Evolutionary conservation across 2,797 vertebrate species (phyloP).

Genomic region (Enteromius paludinosus): DNA sequence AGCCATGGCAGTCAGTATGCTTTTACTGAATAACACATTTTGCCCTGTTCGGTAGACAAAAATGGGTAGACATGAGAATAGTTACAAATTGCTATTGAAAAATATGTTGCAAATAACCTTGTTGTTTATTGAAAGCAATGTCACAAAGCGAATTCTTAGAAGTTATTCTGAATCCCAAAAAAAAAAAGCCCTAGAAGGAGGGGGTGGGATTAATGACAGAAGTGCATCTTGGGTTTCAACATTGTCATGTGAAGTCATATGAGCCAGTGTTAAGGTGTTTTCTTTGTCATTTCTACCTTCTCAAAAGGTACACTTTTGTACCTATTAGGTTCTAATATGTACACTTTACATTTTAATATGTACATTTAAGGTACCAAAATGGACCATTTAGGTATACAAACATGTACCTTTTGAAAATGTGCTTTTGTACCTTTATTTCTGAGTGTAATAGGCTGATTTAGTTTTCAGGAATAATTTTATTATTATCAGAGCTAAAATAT

Average conservation of each 20-base stretch:
- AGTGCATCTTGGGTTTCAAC: conserved; percentile 33
- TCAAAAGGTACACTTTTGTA: too few species aligned
- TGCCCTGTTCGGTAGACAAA: not conserved
- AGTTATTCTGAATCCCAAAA: not conserved
- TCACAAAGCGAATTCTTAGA: not conserved
- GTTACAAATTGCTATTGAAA: not conserved
- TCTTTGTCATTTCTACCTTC: not conserved
- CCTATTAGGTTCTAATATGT: too few species aligned
- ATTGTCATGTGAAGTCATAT: not conserved
- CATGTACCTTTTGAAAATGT: too few species aligned
- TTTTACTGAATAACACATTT: not conserved
- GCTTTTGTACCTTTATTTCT: too few species aligned
- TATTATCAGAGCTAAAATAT: not conserved
- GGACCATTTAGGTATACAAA: too few species aligned
- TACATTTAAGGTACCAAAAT: too few species aligned
- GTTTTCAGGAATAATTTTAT: not conserved
- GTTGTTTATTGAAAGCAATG: not conserved
- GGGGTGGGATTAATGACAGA: not conserved
- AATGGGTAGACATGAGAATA: not conserved
- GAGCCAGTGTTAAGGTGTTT: not conserved
- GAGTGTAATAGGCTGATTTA: not conserved
- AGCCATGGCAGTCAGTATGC: not conserved
- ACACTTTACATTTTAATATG: too few species aligned
- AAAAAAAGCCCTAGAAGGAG: not conserved
- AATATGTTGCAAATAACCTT: not conserved